phyloP scores from a whole-genome alignment of 1,140 invertebrate species.

The Acromyrmex charruanus region DNA sequence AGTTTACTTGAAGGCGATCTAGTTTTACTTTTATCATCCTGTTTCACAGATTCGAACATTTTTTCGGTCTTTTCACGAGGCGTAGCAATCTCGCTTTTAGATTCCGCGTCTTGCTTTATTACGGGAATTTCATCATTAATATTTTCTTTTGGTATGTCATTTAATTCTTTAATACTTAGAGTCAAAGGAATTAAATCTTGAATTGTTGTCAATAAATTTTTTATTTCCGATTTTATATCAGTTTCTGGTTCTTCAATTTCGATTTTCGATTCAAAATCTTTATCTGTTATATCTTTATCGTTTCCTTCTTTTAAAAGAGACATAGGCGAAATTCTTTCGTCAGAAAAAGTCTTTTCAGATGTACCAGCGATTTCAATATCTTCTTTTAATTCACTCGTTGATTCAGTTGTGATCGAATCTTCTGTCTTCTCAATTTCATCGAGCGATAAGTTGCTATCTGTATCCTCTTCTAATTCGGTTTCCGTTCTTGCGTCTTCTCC shows the following conservation, averaged over 20 bases:
- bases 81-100: slow-evolving; percentile 4
- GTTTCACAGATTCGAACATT: neutral
- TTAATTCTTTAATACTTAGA: slow-evolving; percentile 11
- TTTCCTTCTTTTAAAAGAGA: neutral
- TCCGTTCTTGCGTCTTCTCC: slow-evolving; percentile 28
- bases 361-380: neutral
- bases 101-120: neutral
- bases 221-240: slow-evolving; percentile 29
- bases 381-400: neutral
- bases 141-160: neutral
- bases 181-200: slow-evolving; percentile 6
- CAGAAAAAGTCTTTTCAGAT: neutral
- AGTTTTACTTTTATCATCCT: slow-evolving; percentile 25
- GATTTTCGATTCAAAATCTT: neutral
- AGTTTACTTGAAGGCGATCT: slow-evolving; percentile 1
- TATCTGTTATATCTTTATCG: neutral
- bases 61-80: neutral
- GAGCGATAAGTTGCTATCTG: neutral
- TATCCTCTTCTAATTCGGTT: slow-evolving; percentile 70
- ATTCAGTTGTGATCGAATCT: slow-evolving; percentile 16
- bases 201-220: slow-evolving; percentile 17
- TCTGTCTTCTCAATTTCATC: slow-evolving; percentile 27
- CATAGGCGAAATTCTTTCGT: neutral
- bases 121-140: neutral
- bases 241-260: neutral